Evolutionary conservation across 2,113 vertebrate genomes (phyloP), one percentile per base, ranked within the genome.

Genomic region (Ploceus nigricollis): DNA sequence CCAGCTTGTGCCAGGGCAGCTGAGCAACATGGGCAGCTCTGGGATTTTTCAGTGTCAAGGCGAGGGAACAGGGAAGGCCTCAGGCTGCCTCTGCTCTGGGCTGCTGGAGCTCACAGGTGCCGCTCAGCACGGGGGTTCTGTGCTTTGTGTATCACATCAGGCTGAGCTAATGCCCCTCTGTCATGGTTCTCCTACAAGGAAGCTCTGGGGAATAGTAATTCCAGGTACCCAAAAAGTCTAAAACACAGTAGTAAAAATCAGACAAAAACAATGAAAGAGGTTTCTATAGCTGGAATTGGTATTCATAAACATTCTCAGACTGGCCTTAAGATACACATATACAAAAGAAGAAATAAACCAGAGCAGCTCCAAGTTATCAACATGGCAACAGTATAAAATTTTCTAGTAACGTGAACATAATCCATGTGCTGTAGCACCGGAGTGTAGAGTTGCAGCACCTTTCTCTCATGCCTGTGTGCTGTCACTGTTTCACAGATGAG

Each of bases 261-360:
- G 89, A 87, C 76, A 45, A 76, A 78, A 95, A 82, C 69, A 83
- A 84, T 3, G 11, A 13, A 89, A 73, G 45, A 68, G 42, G 44
- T 66, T 65, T 87, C 94, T 92, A 87, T 64, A 85, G 47, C 68
- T 66, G 76, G 56, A 75, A 70, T 82, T 2, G 11, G 31, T 58
- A 83, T 33, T 81, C 51, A 84, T 81, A 40, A 80, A 92, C 88
- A 83, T 83, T 93, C 57, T 73, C 87, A 56, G 40, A 68, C 48
- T 89, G 53, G 66, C 86, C 25, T 90, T 71, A 75, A 61, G 33
- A 51, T 83, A 89, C 35, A 86, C 20, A 83, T 27, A 57, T 35
- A 89, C 44, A 83, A 71, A 94, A 84, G 54, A 94, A 89, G 50
- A 92, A 92, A 84, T 54, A 88, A 91, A 83, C 61, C 37, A 81